A percentile compares a stretch with the other conserved stretches of the same genome.
Conservation (phyloP, 23 tunicate genomes). For the Ascidia mentula region DNA sequence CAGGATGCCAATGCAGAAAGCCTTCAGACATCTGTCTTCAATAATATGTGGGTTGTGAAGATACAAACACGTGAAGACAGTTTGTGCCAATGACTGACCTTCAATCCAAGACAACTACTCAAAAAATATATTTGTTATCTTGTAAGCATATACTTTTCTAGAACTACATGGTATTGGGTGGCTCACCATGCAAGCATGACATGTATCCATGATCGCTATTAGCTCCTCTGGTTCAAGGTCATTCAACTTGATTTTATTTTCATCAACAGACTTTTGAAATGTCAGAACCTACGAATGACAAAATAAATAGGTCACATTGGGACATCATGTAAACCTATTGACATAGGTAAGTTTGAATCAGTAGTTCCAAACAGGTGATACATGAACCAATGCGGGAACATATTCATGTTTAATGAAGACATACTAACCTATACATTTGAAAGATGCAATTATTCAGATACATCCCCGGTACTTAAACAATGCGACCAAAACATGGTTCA, state of each 20-base stretch:
- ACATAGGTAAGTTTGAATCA: no score
- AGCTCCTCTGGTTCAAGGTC: constrained; percentile 51
- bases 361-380: no score
- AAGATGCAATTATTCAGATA: no score
- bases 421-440: no score
- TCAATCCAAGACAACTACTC: constrained; percentile 85
- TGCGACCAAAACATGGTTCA: no score
- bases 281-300: constrained; percentile 40
- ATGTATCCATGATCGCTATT: constrained; percentile 66
- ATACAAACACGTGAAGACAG: constrained; percentile 84
- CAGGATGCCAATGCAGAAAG: constrained; percentile 68
- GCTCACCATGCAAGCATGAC: constrained; percentile 76
- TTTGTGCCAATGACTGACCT: constrained; percentile 91
- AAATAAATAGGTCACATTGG: neutral
- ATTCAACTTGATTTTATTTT: constrained; percentile 50
- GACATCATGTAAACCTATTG: no score
- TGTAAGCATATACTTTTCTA: no score
- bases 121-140: neutral
- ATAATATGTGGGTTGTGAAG: constrained; percentile 72
- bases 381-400: no score
- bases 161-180: neutral
- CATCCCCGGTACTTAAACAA: no score
- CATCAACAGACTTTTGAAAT: constrained; percentile 44
- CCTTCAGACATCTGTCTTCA: constrained; percentile 62
- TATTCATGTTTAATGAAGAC: no score